phyloP scores from a whole-genome alignment of 2,888 invertebrate species.

The Diogma glabrata region DNA sequence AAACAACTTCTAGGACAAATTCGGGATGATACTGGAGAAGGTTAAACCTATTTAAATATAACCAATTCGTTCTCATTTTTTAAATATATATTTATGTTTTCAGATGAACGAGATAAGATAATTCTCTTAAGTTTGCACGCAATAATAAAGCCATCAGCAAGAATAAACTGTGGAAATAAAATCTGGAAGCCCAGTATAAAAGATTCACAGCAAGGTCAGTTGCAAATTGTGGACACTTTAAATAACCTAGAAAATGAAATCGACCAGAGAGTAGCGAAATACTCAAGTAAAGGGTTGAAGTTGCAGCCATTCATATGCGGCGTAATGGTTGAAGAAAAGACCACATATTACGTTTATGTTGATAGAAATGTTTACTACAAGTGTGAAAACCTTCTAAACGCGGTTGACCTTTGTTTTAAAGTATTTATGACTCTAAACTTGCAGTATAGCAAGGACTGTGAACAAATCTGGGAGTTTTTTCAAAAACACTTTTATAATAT shows the following conservation, averaged over 20 bases:
- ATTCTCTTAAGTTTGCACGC: neutral
- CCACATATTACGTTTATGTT: neutral
- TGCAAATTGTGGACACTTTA: neutral
- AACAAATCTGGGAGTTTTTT: too few relatives aligned
- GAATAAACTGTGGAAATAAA: neutral
- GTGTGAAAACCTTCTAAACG: neutral
- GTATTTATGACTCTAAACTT: too few relatives aligned
- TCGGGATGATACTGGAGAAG: neutral
- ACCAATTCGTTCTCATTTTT: too few relatives aligned
- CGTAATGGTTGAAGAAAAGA: neutral
- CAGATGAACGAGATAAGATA: neutral
- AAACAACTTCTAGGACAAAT: neutral
- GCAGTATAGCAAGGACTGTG: too few relatives aligned
- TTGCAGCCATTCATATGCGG: neutral
- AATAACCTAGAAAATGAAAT: neutral
- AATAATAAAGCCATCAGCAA: neutral
- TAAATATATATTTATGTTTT: too few relatives aligned
- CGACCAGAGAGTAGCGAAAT: neutral
- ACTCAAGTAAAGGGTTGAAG: neutral
- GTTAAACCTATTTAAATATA: too few relatives aligned
- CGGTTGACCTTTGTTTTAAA: neutral
- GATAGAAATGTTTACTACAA: neutral
- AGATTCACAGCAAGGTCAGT: neutral
- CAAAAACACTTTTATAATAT: too few relatives aligned
- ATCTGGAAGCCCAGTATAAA: neutral